Evolutionary conservation across 1,140 invertebrate species (phyloP).

Genomic region (Hycleus phaleratus): DNA sequence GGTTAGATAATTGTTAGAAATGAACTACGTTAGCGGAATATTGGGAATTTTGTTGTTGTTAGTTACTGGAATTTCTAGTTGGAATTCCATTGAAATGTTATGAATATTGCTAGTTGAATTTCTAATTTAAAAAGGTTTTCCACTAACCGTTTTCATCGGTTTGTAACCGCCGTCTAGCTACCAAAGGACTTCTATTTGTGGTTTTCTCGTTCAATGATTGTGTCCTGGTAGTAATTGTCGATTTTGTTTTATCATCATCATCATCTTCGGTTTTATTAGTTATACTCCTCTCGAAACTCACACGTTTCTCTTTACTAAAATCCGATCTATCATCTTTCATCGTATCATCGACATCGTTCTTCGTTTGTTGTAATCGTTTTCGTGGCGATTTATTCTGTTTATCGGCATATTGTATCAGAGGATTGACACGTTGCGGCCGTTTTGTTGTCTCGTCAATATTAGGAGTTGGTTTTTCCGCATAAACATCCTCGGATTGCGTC

Average conservation of each 20-base stretch:
- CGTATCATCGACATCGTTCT: not conserved
- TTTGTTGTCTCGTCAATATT: not conserved
- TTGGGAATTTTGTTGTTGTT: no score
- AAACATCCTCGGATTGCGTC: constrained; percentile 31
- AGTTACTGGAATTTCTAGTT: no score
- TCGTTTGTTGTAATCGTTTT: not conserved
- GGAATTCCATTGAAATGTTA: no score
- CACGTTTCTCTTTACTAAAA: constrained; percentile 22
- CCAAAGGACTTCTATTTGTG: not conserved
- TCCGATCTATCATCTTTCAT: not conserved
- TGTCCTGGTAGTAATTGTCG: not conserved
- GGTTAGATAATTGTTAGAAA: not conserved
- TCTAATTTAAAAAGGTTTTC: no score
- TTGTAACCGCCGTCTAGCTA: not conserved
- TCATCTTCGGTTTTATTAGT: constrained; percentile 8
- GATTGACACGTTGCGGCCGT: constrained; percentile 25
- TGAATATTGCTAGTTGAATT: no score
- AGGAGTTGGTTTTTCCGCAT: constrained; percentile 9
- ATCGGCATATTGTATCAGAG: constrained; percentile 20
- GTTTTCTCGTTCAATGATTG: constrained; percentile 7
- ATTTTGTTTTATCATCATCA: not conserved
- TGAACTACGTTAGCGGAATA: not conserved
- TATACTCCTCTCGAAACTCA: constrained; percentile 27
- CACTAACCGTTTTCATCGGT: no score
- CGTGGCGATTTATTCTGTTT: constrained; percentile 5